phyloP scores from a whole-genome alignment of 2,113 vertebrate genomes.

The Ciconia stormi region DNA sequence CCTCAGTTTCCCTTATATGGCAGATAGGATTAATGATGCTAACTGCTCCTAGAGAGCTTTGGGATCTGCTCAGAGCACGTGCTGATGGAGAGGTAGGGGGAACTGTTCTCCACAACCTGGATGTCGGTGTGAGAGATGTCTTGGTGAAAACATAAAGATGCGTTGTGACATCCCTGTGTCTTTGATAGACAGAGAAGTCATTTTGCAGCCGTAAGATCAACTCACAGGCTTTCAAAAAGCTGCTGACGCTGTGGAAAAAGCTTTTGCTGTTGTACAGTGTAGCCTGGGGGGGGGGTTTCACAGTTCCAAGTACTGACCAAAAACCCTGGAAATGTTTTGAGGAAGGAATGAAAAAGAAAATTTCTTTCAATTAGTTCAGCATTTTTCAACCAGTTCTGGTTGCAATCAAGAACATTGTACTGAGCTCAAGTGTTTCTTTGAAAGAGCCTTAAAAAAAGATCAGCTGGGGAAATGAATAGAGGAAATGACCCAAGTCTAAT shows the following conservation, averaged over 20 bases:
- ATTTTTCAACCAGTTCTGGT: slow-evolving; percentile 35
- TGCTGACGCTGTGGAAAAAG: not conserved
- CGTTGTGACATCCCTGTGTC: not conserved
- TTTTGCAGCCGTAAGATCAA: not conserved
- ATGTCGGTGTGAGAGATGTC: not conserved
- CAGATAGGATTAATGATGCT: not conserved
- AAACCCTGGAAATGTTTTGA: slow-evolving; percentile 34
- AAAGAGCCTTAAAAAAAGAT: not conserved
- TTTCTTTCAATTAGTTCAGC: slow-evolving; percentile 40
- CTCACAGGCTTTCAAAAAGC: not conserved
- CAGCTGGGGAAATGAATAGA: slow-evolving; percentile 11
- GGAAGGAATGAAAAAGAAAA: slow-evolving; percentile 14
- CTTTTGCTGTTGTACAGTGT: not conserved
- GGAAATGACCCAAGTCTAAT: slow-evolving; percentile 19
- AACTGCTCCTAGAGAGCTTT: not conserved
- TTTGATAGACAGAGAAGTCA: not conserved
- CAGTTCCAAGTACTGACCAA: slow-evolving; percentile 9
- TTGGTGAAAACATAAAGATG: not conserved
- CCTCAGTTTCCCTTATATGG: not conserved
- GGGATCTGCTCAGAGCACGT: not conserved
- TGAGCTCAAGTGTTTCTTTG: not conserved
- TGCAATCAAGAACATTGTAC: slow-evolving; percentile 43
- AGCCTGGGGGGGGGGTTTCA: not conserved
- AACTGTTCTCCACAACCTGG: not conserved
- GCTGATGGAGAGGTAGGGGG: not conserved